These are phyloP conservation scores for Lochmaea capreae DNA, from an alignment of 2,888 invertebrate genomes.

Conservation along the genomic window DNA sequence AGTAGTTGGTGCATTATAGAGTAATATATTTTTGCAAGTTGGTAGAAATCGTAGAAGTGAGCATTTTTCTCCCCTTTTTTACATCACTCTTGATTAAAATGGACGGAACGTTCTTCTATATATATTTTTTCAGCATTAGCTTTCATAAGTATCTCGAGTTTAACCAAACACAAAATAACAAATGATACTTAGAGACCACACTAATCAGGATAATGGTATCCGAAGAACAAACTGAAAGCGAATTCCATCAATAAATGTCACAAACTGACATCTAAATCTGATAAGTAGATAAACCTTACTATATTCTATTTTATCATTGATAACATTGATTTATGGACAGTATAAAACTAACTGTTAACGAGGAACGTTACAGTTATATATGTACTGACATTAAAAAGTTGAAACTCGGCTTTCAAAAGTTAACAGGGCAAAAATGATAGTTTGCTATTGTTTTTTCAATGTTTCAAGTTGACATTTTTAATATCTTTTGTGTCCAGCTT, in stretches of 20 bases:
- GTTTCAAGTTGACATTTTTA: too few species aligned
- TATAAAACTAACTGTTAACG: background rate
- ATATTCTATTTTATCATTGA: slow-evolving; percentile 21
- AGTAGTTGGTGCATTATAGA: too few species aligned
- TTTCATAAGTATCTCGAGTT: background rate
- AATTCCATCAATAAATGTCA: slow-evolving; percentile 36
- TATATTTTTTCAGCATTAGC: background rate
- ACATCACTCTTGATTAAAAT: background rate
- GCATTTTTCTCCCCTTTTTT: too few species aligned
- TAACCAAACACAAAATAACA: slow-evolving; percentile 16
- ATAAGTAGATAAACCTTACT: slow-evolving; percentile 21
- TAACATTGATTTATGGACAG: slow-evolving; percentile 16
- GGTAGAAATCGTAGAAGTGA: too few species aligned
- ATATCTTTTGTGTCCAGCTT: too few species aligned
- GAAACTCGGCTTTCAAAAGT: too few species aligned
- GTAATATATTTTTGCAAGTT: too few species aligned
- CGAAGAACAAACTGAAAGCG: slow-evolving; percentile 23
- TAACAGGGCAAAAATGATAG: too few species aligned
- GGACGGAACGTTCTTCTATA: too few species aligned
- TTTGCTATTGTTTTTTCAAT: too few species aligned
- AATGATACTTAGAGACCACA: slow-evolving; percentile 17
- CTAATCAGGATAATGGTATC: slow-evolving; percentile 30
- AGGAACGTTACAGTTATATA: background rate
- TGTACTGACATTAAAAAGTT: too few species aligned
- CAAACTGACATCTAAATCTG: slow-evolving; percentile 27